phyloP scores from a whole-genome alignment of 2,113 vertebrate species.

The Campylorhamphus procurvoides region DNA sequence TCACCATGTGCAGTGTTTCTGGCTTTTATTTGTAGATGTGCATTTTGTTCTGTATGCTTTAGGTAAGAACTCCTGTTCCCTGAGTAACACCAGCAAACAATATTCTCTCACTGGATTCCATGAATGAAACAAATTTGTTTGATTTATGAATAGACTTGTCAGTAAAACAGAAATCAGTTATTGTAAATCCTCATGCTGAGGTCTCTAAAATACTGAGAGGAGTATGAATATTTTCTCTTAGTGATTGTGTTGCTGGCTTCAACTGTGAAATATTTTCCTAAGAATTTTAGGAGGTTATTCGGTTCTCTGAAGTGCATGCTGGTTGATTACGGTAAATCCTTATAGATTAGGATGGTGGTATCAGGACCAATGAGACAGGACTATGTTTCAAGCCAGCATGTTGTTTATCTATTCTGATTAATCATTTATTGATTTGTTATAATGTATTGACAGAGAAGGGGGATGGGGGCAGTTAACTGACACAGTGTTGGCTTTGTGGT shows the following conservation, averaged over 20 bases:
- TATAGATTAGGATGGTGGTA: constrained; percentile 22
- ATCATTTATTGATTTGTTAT: not conserved
- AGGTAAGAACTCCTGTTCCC: not conserved
- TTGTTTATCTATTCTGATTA: not conserved
- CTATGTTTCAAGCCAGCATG: not conserved
- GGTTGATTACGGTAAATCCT: constrained; percentile 2
- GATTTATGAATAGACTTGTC: constrained; percentile 34
- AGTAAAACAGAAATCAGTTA: constrained; percentile 28
- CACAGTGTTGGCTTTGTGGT: not conserved
- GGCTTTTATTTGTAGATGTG: not conserved
- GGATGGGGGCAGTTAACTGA: not conserved
- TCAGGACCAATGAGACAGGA: not conserved
- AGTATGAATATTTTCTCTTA: not conserved
- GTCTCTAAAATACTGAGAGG: not conserved
- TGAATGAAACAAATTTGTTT: constrained; percentile 18
- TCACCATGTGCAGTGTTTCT: not conserved
- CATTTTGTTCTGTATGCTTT: not conserved
- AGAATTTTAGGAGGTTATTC: not conserved
- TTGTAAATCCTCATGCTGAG: not conserved
- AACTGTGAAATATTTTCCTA: not conserved
- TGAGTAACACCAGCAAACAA: not conserved
- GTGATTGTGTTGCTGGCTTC: not conserved
- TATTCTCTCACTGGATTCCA: not conserved
- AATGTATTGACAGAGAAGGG: not conserved
- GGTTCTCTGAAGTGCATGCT: not conserved